Evolutionary conservation across 2,797 vertebrate species (phyloP).

Genomic region (Enteromius argenteus): DNA sequence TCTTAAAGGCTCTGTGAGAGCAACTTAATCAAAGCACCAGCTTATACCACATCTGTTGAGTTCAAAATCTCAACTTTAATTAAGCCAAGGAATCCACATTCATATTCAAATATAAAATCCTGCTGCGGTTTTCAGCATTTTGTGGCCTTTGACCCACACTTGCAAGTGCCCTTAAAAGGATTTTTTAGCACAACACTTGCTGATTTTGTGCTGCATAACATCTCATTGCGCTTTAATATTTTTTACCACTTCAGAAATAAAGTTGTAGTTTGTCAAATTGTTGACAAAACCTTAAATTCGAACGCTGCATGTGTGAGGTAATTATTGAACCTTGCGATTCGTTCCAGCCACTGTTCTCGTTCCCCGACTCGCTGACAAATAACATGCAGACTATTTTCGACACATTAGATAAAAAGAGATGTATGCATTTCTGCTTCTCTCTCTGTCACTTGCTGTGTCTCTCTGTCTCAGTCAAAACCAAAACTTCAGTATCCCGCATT

Average conservation of each 20-base stretch:
- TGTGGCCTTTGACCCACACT: constrained; percentile 35
- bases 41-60: not conserved
- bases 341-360: not conserved
- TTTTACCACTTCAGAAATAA: constrained; percentile 10
- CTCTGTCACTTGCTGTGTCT: not conserved
- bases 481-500: not conserved
- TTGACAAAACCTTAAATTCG: constrained; percentile 28
- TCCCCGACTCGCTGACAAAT: not conserved
- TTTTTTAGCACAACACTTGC: not conserved
- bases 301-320: not conserved
- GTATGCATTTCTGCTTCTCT: constrained; percentile 14
- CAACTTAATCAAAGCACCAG: not conserved
- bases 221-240: not conserved
- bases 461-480: not conserved
- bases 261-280: constrained; percentile 26
- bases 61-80: constrained; percentile 31
- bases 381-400: constrained; percentile 23
- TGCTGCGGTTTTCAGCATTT: constrained; percentile 8
- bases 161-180: not conserved
- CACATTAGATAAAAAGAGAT: constrained; percentile 2
- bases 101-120: constrained; percentile 5
- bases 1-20: not conserved
- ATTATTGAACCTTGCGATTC: not conserved
- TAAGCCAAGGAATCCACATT: constrained; percentile 16
- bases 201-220: not conserved